Base-by-base conservation (phyloP, 92 coral and sea anemone species). In the Paramuricea clavata region DNA sequence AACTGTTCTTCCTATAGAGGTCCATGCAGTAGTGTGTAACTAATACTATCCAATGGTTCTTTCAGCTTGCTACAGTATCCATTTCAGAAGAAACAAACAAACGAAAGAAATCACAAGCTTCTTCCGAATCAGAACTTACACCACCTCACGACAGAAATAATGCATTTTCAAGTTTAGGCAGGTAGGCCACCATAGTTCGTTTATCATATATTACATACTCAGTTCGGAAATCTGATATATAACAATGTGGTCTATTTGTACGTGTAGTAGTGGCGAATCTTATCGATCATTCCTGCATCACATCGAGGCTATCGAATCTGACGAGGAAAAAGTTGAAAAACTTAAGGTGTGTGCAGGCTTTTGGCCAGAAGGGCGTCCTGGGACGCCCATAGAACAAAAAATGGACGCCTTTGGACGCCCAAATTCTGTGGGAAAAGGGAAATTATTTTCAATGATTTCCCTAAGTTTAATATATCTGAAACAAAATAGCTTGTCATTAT, bases 261-360 rank as follows among this genome's bases (percentile, higher is more conserved):
- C n/a, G n/a, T n/a, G n/a, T 19, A 76, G 82, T 34, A 76, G 82
- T 23, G 82, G 39, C 60, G 82, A 76, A 16, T 27, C 82, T 11
- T 76, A 3, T 22, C 67, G 82, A 12, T 76, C 68, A 13, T 76
- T 76, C 16, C 42, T 76, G 8, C 36, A 49, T 52, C 82, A 76
- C 62, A 76, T 76, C 68, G 82, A 76, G 41, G 32, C 60, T 54
- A 4, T 76, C 23, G 82, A 76, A 17, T 26, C 82, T 11, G 97
- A 91, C 42, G 78, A 87, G 9, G 93, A 87, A 27, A 87, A 91
- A 73, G 78, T 89, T 23, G 74, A 76, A 33, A 86, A 74, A 74
- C 87, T 90, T 0, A 90, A 90, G 93, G 93, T 90, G 43, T 25
- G 31, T 54, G 23, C 17, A 39, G 4, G 10, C n/a, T n/a, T n/a